Percentiles rank a stretch among this genome's conserved stretches.
These are phyloP conservation scores for Dolichallabes microphthalmus DNA, from an alignment of 2,113 vertebrate species.

Conservation along the genomic window DNA sequence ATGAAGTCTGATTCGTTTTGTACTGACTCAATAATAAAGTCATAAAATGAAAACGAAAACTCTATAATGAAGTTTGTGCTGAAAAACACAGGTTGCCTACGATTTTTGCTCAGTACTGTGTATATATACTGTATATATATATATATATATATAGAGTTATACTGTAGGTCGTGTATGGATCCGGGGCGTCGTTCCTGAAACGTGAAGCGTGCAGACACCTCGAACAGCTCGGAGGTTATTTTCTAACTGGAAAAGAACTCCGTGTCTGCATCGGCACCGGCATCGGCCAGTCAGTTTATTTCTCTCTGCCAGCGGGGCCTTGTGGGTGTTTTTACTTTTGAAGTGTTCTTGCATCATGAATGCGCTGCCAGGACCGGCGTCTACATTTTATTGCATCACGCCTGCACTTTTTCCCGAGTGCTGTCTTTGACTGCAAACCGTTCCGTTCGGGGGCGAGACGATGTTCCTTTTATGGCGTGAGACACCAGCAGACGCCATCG, in stretches of 20 bases:
- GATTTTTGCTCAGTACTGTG: neutral
- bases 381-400: neutral
- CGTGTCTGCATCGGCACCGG: no score
- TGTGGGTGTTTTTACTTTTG: neutral
- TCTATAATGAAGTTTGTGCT: no score
- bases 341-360: conserved; percentile 1
- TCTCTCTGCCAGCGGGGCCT: neutral
- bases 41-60: no score
- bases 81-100: no score
- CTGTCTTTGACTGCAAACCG: neutral
- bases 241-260: neutral
- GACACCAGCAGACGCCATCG: neutral
- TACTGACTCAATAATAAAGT: no score
- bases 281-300: neutral
- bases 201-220: neutral
- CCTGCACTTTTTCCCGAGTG: neutral
- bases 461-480: neutral
- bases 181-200: neutral
- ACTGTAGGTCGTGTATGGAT: neutral
- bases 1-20: no score
- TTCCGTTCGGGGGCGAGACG: neutral
- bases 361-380: neutral
- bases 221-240: neutral
- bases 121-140: no score
- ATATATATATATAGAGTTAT: neutral